Conservation (phyloP, 2,113 vertebrate species). For the Cynocephalus volans region DNA sequence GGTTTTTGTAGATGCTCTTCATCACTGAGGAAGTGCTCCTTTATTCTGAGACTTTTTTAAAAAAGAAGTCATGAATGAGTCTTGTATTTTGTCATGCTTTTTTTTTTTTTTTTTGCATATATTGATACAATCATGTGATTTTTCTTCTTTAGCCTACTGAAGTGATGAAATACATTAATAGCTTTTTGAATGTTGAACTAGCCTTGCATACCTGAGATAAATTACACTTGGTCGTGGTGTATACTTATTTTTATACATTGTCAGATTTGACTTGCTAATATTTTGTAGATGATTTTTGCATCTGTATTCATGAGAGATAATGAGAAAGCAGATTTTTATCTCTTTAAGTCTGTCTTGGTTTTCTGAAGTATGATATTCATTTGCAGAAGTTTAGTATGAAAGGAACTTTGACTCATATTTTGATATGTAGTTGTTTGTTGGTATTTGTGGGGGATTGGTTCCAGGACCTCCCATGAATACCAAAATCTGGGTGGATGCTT, state of each 20-base stretch:
- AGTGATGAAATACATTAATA: not conserved
- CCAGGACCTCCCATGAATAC: no score
- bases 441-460: no score
- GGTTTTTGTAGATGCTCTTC: not conserved
- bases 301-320: not conserved
- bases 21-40: not conserved
- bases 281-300: no score
- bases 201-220: no score
- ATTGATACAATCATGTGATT: not conserved
- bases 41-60: not conserved
- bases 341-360: not conserved
- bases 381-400: not conserved
- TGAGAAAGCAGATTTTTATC: not conserved
- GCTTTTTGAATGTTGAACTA: no score
- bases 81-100: not conserved
- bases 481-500: no score
- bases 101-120: not conserved
- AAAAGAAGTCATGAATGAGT: not conserved
- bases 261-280: no score
- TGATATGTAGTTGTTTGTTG: not conserved
- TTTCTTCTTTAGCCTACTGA: not conserved
- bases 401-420: not conserved
- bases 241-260: no score
- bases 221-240: no score
- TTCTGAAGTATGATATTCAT: slow-evolving; percentile 17